Base-by-base conservation (phyloP, 2,888 invertebrate species). In the Ramazzottius varieornatus region DNA sequence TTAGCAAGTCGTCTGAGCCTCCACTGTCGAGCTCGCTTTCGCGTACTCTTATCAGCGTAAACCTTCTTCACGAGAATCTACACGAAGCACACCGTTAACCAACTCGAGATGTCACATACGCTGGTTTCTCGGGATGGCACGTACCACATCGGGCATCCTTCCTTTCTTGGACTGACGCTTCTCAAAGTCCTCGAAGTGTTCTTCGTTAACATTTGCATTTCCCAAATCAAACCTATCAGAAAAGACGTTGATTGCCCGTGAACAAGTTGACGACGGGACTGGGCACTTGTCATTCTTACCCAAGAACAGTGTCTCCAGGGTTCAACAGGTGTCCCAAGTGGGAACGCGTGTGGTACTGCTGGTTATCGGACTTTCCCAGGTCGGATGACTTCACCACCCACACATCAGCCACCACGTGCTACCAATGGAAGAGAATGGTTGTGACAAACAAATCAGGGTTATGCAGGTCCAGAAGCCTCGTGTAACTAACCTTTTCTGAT, bases 301-400 rank as follows among this genome's bases (percentile, higher is more conserved):
- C 94, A 68, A 94, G 76, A 33, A 85, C 94, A 1, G 86, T 84
- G 76, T 98, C 98, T 4, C 96, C 96, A 63, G 87, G 85, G 73
- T 86, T 86, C 63, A 99, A 79, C 68, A 96, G 76, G 75, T 92
- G 88, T 0, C 98, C 98, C 64, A 99, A 79, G 79, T 99, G 98
- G 1, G 93, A 90, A 69, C 86, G 83, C 4, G 88, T 84, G 73
- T 92, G 92, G 69, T 86, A 83, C 67, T 85, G 83, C 65, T 77
- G 73, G 70, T 83, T 86, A 63, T 86, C 84, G 68, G 83, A 85
- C 1, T 84, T 78, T 0, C 94, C 96, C 65, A 91, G 77, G 71
- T 90, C 88, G 66, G 85, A 85, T 29, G 88, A 83, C 73, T 84
- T 85, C 0, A 91, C 87, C 1, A 98, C 82, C 90, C 92, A 99